Evolutionary conservation across 2,797 vertebrate species (phyloP).

Genomic region (Microtus obscurus): DNA sequence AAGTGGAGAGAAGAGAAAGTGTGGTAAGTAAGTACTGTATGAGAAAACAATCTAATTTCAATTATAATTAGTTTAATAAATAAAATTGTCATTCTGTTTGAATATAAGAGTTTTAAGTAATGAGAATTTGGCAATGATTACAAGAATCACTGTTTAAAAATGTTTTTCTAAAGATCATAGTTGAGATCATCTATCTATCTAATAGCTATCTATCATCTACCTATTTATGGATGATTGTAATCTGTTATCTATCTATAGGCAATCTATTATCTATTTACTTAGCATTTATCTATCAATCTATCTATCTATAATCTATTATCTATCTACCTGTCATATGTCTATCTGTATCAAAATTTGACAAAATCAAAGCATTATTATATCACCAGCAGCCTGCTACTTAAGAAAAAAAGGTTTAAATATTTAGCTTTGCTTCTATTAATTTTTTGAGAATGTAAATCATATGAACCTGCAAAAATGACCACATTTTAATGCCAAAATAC

Average conservation of each 20-base stretch:
- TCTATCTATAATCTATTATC: neutral
- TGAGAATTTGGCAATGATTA: neutral
- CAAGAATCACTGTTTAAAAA: neutral
- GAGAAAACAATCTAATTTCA: neutral
- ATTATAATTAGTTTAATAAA: neutral
- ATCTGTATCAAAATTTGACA: neutral
- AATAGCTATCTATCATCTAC: neutral
- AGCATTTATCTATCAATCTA: neutral
- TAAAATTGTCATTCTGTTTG: neutral
- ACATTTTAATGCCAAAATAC: slow-evolving; percentile 63
- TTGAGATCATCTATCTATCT: neutral
- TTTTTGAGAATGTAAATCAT: slow-evolving; percentile 29
- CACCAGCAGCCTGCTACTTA: neutral
- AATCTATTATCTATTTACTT: neutral
- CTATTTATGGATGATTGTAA: too few species aligned
- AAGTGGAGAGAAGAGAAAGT: neutral
- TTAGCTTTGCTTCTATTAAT: neutral
- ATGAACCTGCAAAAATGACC: slow-evolving; percentile 54
- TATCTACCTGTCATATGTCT: neutral
- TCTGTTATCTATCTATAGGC: too few species aligned
- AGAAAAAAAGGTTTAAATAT: neutral
- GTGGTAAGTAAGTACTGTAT: neutral
- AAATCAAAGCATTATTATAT: neutral
- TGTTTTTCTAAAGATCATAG: neutral
- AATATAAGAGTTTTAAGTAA: neutral